These are phyloP conservation scores for Mobula birostris DNA, from an alignment of 2,113 vertebrate species.

Conservation along the genomic window DNA sequence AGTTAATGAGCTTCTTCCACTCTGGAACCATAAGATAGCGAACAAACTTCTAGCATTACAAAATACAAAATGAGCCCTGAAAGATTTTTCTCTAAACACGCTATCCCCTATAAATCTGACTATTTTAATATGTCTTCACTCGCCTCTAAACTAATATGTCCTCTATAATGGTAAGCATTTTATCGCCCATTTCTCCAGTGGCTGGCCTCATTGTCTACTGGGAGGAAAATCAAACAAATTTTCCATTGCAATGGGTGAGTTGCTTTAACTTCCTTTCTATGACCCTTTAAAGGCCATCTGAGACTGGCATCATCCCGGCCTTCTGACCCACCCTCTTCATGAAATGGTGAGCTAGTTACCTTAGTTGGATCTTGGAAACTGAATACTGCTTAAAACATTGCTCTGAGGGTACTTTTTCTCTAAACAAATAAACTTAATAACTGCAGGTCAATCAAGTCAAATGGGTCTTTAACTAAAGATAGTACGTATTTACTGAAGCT, in stretches of 20 bases:
- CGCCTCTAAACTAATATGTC: no score
- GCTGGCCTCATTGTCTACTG: neutral
- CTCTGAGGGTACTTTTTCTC: neutral
- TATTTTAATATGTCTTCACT: neutral
- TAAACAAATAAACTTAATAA: neutral
- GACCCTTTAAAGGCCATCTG: neutral
- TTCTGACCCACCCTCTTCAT: neutral
- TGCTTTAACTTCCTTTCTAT: neutral
- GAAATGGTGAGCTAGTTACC: no score
- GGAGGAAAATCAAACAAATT: neutral
- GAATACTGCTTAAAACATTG: neutral
- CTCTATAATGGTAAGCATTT: neutral
- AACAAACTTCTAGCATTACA: neutral
- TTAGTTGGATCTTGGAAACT: neutral
- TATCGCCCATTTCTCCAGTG: neutral
- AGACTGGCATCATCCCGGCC: neutral
- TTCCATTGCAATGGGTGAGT: neutral
- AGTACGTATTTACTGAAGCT: neutral
- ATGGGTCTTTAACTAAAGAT: neutral
- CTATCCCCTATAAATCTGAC: neutral
- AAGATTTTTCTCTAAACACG: neutral
- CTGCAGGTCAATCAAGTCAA: neutral
- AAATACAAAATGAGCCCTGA: neutral
- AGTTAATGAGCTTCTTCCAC: neutral
- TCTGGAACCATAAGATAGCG: neutral